phyloP scores from a whole-genome alignment of 2,797 vertebrate species.

The Spinus pinus region DNA sequence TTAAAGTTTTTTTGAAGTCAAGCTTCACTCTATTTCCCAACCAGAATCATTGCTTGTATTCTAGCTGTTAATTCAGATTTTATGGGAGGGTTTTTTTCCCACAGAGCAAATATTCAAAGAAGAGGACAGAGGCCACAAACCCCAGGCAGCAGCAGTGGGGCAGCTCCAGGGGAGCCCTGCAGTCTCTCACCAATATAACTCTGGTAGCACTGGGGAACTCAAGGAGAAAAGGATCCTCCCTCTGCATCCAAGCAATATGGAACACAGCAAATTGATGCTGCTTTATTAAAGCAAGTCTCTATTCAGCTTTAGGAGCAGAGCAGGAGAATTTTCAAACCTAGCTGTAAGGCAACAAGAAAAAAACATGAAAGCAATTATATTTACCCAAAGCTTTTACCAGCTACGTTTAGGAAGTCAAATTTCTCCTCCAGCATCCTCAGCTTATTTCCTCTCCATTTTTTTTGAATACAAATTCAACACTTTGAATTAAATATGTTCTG shows the following conservation, averaged over 20 bases:
- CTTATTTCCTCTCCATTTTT: constrained; percentile 17
- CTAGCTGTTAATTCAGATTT: not conserved
- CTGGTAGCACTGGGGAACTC: not conserved
- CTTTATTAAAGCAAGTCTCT: constrained; percentile 12
- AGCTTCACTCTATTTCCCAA: not conserved
- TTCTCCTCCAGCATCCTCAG: constrained; percentile 31
- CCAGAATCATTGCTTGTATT: not conserved
- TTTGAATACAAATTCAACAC: constrained; percentile 34
- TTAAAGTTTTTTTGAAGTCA: not conserved
- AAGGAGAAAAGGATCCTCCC: not conserved
- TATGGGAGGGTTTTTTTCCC: not conserved
- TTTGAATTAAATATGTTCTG: constrained; percentile 25
- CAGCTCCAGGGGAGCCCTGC: not conserved
- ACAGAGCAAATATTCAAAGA: not conserved
- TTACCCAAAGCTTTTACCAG: constrained; percentile 37
- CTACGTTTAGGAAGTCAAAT: constrained; percentile 15
- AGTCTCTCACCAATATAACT: not conserved
- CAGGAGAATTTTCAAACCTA: constrained; percentile 20
- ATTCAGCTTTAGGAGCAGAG: not conserved
- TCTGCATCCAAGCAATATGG: not conserved
- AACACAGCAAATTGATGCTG: not conserved
- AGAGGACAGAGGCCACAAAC: not conserved
- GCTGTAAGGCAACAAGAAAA: constrained; percentile 31
- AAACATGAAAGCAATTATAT: constrained; percentile 13
- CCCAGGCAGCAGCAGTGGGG: not conserved